Percentiles rank a stretch among this genome's conserved stretches.
Conservation (phyloP, 2,888 invertebrate species). For the Cheilosia pagana region DNA sequence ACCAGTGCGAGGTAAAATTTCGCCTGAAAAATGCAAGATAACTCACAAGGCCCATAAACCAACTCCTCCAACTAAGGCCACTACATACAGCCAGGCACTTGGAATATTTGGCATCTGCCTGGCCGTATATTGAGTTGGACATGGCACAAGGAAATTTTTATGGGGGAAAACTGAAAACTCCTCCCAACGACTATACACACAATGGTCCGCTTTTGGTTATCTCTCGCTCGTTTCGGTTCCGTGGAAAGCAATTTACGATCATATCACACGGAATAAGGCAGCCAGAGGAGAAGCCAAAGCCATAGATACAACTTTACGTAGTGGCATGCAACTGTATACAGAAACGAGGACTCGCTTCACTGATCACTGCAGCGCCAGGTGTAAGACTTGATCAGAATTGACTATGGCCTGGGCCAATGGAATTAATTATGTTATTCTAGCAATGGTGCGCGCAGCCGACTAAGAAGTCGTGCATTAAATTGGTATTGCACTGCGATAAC, state of each 20-base stretch:
- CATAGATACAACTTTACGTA: slow-evolving; percentile 15
- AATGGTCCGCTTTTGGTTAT: slow-evolving; percentile 49
- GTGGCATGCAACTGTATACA: slow-evolving; percentile 7
- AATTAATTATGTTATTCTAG: slow-evolving; percentile 51
- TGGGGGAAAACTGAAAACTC: slow-evolving; percentile 34
- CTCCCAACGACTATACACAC: slow-evolving; percentile 30
- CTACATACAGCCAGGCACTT: neutral
- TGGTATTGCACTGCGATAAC: slow-evolving; percentile 64
- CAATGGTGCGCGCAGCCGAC: slow-evolving; percentile 18
- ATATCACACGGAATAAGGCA: slow-evolving; percentile 56
- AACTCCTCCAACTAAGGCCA: slow-evolving; percentile 8
- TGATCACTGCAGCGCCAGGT: slow-evolving; percentile 21
- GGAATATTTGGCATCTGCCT: slow-evolving; percentile 4
- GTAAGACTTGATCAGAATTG: slow-evolving; percentile 35
- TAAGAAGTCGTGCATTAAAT: slow-evolving; percentile 60
- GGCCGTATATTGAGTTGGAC: slow-evolving; percentile 36
- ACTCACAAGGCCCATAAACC: slow-evolving; percentile 34
- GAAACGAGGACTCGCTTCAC: slow-evolving; percentile 44
- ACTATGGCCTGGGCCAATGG: slow-evolving; percentile 1
- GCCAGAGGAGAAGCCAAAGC: slow-evolving; percentile 8
- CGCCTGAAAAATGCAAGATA: slow-evolving; percentile 5
- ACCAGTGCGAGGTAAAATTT: neutral
- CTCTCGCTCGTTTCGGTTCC: slow-evolving; percentile 34
- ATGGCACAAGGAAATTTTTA: slow-evolving; percentile 46
- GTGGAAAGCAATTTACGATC: slow-evolving; percentile 63